phyloP scores from a whole-genome alignment of 2,113 vertebrate genomes.

The Ochotona princeps region DNA sequence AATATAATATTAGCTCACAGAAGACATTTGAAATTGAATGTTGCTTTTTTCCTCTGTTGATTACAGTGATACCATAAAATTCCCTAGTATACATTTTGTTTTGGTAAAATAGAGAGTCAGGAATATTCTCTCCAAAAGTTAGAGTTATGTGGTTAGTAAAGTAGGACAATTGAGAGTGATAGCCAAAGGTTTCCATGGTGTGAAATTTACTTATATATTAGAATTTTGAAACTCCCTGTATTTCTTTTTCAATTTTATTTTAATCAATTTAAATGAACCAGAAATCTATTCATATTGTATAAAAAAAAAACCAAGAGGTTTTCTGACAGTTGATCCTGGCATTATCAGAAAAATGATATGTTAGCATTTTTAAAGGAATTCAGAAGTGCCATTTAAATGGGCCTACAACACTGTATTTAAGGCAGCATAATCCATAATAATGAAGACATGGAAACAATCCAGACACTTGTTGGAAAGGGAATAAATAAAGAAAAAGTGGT shows the following conservation, averaged over 20 bases:
- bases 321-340: neutral
- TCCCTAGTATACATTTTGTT: neutral
- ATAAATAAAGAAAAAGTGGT: too few species aligned
- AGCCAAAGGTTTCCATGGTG: neutral
- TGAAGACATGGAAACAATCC: too few species aligned
- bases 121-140: neutral
- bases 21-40: neutral
- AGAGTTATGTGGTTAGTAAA: neutral
- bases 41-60: neutral
- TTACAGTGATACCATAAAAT: neutral
- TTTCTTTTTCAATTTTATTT: constrained; percentile 6
- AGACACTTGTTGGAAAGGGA: too few species aligned
- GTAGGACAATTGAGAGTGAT: neutral
- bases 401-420: too few species aligned
- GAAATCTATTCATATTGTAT: neutral
- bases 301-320: neutral
- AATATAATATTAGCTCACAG: neutral
- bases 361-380: neutral
- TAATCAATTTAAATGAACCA: neutral
- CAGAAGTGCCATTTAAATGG: too few species aligned
- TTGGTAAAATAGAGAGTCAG: neutral
- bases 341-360: neutral
- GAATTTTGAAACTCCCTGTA: neutral
- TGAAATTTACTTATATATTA: neutral
- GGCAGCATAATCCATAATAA: too few species aligned